Conservation (phyloP, 2,113 vertebrate genomes). For the Thamnaconus septentrionalis region DNA sequence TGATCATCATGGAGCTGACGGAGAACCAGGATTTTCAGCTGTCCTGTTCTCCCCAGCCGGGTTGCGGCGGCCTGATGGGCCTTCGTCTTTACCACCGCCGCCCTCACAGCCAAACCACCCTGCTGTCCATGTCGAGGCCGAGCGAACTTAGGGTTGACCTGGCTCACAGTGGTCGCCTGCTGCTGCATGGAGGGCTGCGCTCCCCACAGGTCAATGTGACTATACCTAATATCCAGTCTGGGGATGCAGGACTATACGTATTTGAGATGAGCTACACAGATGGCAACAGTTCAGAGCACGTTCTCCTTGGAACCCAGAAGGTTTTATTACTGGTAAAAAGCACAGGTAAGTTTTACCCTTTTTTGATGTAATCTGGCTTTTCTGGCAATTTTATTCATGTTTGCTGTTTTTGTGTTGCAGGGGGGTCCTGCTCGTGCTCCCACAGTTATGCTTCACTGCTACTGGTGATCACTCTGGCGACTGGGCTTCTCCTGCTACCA, state of each 20-base stretch:
- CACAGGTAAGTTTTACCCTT: not conserved
- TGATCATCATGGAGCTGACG: conserved; percentile 36
- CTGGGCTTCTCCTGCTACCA: conserved; percentile 42
- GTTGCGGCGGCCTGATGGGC: not conserved
- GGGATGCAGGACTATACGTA: conserved; percentile 63
- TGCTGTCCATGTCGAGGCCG: conserved; percentile 45
- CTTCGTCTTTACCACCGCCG: conserved; percentile 60
- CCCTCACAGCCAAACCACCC: conserved; percentile 50
- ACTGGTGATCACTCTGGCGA: conserved; percentile 44
- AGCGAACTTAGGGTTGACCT: conserved; percentile 2
- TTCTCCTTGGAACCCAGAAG: not conserved
- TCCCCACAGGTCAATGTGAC: conserved; percentile 53
- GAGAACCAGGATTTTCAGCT: conserved; percentile 51
- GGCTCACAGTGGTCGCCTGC: conserved; percentile 38
- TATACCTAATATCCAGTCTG: conserved; percentile 28
- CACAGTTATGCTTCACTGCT: conserved; percentile 49
- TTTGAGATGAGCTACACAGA: conserved; percentile 53
- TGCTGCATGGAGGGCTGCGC: conserved; percentile 15
- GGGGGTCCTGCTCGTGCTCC: conserved; percentile 39
- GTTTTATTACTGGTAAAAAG: conserved; percentile 65
- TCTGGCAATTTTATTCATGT: not conserved
- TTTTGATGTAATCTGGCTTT: not conserved
- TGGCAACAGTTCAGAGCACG: conserved; percentile 2
- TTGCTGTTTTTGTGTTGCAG: conserved; percentile 42
- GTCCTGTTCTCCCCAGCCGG: conserved; percentile 33